Base-by-base conservation (phyloP, 2,888 invertebrate species). In the Ormia ochracea region DNA sequence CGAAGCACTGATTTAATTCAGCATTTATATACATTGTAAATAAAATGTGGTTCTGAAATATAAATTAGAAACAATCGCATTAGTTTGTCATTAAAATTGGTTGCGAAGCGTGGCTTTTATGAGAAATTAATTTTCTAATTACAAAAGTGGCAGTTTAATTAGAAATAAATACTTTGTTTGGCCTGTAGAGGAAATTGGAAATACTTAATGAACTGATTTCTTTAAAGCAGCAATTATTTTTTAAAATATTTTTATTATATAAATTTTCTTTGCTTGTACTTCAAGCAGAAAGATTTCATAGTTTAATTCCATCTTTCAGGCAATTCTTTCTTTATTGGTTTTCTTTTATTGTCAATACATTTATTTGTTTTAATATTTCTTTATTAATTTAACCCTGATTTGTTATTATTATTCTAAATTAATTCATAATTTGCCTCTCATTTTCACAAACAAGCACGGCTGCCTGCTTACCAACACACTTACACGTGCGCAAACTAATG, bases 381-480 rank as follows among this genome's bases (percentile, higher is more conserved):
- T 78, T 83, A 86, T 86, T 87, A 86, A 87, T 85, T 85, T 87
- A 87, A 86, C 86, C 86, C 86, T 86, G 86, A 86, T 86, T 87
- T 78, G 58, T 73, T 74, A 73, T 69, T 77, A 76, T 70, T 66
- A 58, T 52, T 69, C n/a, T 43, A 78, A 74, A 78, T 74, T 74
- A 74, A 78, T 74, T 74, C 63, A 78, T 78, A 78, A 78, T 78
- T 78, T 74, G 48, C 56, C 19, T 50, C 50, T 69, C 21, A 21
- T 31, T 72, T 65, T 19, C 54, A 36, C 21, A 41, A 52, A 14
- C 52, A 52, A 7, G n/a, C 33, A 9, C 9, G 23, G 23, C 36
- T 38, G 48, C 14, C 45, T 48, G 10, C 36, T 10, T n/a, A 17
- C 23, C 28, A 31, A 14, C 14, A 31, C 0, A 54, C 31, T 1